Evolutionary conservation across 2,797 vertebrate species (phyloP), one percentile per base, ranked within the genome.

Genomic region (Typhlichthys eigenmanni): DNA sequence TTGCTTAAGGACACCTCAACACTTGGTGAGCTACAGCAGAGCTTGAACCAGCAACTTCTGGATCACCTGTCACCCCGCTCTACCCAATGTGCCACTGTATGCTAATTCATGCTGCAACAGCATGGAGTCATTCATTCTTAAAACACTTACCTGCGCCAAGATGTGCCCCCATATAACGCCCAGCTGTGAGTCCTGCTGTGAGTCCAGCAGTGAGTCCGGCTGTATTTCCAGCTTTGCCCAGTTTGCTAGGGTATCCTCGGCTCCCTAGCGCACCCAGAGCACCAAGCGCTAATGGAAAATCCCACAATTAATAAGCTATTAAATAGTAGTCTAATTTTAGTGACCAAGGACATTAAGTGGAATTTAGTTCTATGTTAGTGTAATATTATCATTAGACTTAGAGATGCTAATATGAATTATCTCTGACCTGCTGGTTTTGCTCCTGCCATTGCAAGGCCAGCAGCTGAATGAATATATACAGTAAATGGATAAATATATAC

Each of bases 361-460:
- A 8, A 43, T 43, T 9, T 43, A 43, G 9, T 7, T 43, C 38
- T 43, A 9, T 43, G 8, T 43, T 43, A 43, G 5, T 9, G 8
- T 43, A 43, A 9, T 43, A 43, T 43, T 43, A 43, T 7, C 38
- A 43, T 43, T 43, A 43, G 38, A 9, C 8, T 1, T 43, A 9
- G 38, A 43, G 7, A 43, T 14, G 19, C 4, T 38, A 10, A 61
- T 9, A 56, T 61, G 61, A 47, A n/a, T 16, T 5, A 24, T 14
- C 3, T 74, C 85, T 77, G 14, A 91, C 89, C 85, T 81, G 74
- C 88, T 58, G 84, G 84, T 75, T 81, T 87, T 1, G 83, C 54
- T 45, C 48, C 52, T 58, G 84, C 86, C 13, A 83, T 19, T 2
- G 84, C 85, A 13, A 51, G 47, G 47, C 13, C 14, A 24, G 76